Base-by-base conservation (phyloP, 2,888 invertebrate genomes). In the Zele albiditarsus region DNA sequence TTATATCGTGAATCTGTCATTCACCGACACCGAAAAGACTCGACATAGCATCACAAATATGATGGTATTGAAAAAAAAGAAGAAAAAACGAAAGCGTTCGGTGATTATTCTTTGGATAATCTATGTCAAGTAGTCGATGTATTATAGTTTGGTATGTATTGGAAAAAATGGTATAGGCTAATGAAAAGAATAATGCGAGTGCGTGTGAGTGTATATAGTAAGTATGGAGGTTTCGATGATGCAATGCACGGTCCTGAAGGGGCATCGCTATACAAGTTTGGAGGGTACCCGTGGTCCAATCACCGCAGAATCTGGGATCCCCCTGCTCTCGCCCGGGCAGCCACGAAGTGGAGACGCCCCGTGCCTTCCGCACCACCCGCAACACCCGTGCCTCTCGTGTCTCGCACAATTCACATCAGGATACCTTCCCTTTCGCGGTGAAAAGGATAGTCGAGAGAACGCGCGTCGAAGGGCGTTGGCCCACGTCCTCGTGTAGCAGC, bases 271-370 rank as follows among this genome's bases (percentile, higher is more conserved):
- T 80, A 78, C 74, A 72, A 78, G 76, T 81, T 80, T 82, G 84
- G 81, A 87, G 88, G 87, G 85, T 86, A 86, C 84, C 84, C 85
- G 82, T 81, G 87, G 87, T 88, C 89, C 89, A 88, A 89, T 89
- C 89, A 88, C 88, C 89, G 88, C 88, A 88, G 88, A 87, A 89
- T 89, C 87, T 85, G 78, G 82, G 82, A 84, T 90, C 90, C 89
- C 91, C 90, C 91, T 90, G 91, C 91, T 90, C 90, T 91, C 91
- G 91, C 91, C 91, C 91, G 91, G 91, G 91, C 91, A 91, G 91
- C 91, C 90, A 91, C 91, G 90, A 90, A 89, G 89, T 88, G 87
- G 79, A 80, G 80, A 80, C 80, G 80, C 80, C 80, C 80, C 80
- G 76, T 90, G 90, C 89, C 77, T 89, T 89, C 90, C 38, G 38